Conservation (phyloP, 2,113 vertebrate species). For the Rhodinocichla rosea region DNA sequence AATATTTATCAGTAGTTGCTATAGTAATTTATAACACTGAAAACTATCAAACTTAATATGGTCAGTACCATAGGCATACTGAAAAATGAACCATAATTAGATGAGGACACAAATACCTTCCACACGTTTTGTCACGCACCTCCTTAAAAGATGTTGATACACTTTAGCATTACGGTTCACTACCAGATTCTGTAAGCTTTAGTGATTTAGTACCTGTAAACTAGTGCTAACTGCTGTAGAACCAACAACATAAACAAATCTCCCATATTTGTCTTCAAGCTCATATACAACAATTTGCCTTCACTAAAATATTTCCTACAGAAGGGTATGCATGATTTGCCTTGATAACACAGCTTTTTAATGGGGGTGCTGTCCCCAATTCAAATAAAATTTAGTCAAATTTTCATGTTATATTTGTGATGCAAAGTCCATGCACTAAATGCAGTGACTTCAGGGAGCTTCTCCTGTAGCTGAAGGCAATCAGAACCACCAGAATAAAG, state of each 20-base stretch:
- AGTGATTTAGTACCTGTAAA: constrained; percentile 42
- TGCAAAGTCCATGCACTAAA: neutral
- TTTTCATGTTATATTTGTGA: neutral
- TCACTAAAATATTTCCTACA: neutral
- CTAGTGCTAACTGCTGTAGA: constrained; percentile 17
- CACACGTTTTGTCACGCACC: neutral
- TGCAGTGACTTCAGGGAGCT: neutral
- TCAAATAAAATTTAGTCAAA: neutral
- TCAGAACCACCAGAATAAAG: neutral
- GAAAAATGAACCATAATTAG: constrained; percentile 32
- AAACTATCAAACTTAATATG: constrained; percentile 45
- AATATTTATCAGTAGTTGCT: constrained; percentile 51
- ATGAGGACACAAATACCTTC: constrained; percentile 24
- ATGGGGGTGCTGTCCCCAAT: neutral
- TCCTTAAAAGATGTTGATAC: neutral
- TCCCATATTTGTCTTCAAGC: constrained; percentile 24
- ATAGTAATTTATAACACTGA: constrained; percentile 46
- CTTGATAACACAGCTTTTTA: neutral
- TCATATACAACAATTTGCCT: neutral
- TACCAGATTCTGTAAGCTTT: constrained; percentile 17
- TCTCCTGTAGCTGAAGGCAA: neutral
- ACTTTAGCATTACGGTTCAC: neutral
- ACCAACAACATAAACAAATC: constrained; percentile 17
- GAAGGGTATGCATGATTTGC: neutral
- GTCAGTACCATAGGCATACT: constrained; percentile 2